Evolutionary conservation across 2,113 vertebrate genomes (phyloP).

Genomic region (Mionectes macconnelli): DNA sequence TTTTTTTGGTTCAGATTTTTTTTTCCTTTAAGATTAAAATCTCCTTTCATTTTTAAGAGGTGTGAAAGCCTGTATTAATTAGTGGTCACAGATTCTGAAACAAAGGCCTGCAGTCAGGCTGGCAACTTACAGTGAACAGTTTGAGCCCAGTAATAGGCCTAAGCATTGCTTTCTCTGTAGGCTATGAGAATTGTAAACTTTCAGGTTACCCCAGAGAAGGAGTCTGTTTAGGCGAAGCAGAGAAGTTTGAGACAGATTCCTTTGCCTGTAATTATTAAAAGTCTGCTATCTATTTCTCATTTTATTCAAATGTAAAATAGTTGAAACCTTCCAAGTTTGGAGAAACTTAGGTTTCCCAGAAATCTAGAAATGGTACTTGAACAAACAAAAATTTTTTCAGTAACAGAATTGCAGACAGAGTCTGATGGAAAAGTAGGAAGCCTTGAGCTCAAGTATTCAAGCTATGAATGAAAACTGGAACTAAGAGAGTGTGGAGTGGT

Average conservation of each 20-base stretch:
- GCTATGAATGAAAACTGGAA: background rate
- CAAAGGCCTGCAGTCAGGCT: background rate
- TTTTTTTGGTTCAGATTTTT: background rate
- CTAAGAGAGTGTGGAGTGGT: background rate
- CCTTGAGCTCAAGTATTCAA: background rate
- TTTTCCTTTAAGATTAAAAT: background rate
- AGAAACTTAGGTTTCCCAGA: background rate
- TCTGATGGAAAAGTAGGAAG: background rate
- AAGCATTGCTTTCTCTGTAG: background rate
- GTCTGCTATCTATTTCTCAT: background rate
- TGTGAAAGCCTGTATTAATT: background rate
- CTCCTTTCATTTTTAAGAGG: background rate
- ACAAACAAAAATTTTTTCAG: background rate
- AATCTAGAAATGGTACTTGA: background rate
- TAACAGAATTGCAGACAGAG: background rate
- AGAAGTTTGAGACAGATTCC: background rate
- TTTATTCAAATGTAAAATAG: background rate
- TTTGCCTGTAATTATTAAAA: background rate
- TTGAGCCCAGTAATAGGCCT: background rate
- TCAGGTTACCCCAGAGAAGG: background rate
- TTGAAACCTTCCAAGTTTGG: background rate
- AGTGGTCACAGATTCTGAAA: background rate
- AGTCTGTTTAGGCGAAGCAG: background rate
- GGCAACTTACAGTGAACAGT: accelerated
- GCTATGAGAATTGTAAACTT: background rate